Evolutionary conservation across 2,797 vertebrate species (phyloP).

Genomic region (Hozukius guyotensis): DNA sequence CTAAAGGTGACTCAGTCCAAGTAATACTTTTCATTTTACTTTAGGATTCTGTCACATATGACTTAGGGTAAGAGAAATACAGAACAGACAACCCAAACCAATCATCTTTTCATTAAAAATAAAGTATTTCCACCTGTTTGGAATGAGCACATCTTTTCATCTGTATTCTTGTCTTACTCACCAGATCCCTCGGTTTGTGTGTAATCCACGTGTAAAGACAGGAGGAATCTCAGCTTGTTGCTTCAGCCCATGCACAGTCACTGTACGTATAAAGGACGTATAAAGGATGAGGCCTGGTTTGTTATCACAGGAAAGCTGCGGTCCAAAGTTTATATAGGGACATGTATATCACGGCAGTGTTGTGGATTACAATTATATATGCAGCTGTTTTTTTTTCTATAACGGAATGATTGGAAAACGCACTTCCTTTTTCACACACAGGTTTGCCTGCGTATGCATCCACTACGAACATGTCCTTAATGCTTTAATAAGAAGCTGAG

Average conservation of each 20-base stretch:
- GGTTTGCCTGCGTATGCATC: neutral
- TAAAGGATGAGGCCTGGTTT: neutral
- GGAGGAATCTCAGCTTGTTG: constrained; percentile 56
- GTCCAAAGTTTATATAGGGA: neutral
- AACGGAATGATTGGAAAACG: no score
- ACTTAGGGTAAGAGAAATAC: constrained; percentile 21
- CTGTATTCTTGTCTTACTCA: constrained; percentile 46
- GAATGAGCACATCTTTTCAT: constrained; percentile 47
- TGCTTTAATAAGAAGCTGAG: constrained; percentile 81
- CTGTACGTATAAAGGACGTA: neutral
- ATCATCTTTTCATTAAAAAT: constrained; percentile 60
- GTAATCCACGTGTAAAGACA: constrained; percentile 57
- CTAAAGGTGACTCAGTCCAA: neutral
- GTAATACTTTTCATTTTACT: neutral
- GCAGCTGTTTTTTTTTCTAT: no score
- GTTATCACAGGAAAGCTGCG: neutral
- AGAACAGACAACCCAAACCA: constrained; percentile 50
- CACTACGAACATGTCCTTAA: constrained; percentile 77
- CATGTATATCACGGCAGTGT: no score
- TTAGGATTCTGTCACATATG: constrained; percentile 19
- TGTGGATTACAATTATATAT: no score
- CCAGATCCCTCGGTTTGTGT: constrained; percentile 52
- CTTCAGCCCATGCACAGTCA: constrained; percentile 44
- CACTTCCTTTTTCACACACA: no score
- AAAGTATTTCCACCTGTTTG: constrained; percentile 60